phyloP scores from a whole-genome alignment of 2,113 vertebrate species.

The Phylloscopus trochilus region DNA sequence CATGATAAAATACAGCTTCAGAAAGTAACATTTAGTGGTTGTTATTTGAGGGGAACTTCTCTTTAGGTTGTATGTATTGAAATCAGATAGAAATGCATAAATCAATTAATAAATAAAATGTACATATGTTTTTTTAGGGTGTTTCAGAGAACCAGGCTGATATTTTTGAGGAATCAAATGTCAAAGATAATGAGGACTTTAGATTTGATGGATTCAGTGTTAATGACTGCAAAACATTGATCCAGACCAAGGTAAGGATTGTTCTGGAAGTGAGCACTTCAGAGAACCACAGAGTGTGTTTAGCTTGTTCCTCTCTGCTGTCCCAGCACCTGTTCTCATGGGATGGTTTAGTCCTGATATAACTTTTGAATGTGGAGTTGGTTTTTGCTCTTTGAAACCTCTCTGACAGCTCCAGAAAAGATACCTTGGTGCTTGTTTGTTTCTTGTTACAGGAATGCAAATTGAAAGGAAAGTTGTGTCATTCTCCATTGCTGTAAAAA shows the following conservation, averaged over 20 bases:
- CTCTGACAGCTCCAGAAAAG: not conserved
- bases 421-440: not conserved
- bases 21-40: not conserved
- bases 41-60: not conserved
- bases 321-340: not conserved
- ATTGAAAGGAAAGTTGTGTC: not conserved
- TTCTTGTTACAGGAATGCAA: not conserved
- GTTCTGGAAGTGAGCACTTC: not conserved
- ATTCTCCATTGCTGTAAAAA: not conserved
- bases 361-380: not conserved
- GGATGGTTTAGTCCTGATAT: not conserved
- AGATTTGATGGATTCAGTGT: not conserved
- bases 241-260: slow-evolving; percentile 72
- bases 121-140: slow-evolving; percentile 28
- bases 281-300: not conserved
- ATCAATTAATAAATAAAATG: not conserved
- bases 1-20: not conserved
- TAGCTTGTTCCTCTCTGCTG: not conserved
- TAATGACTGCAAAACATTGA: slow-evolving; percentile 53
- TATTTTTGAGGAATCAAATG: not conserved
- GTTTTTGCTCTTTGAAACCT: not conserved
- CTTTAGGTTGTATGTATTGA: not conserved
- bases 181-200: not conserved
- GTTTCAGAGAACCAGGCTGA: not conserved
- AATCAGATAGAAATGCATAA: not conserved